Evolutionary conservation across 1,140 invertebrate genomes (phyloP).

Genomic region (Tetragnatha versicolor): DNA sequence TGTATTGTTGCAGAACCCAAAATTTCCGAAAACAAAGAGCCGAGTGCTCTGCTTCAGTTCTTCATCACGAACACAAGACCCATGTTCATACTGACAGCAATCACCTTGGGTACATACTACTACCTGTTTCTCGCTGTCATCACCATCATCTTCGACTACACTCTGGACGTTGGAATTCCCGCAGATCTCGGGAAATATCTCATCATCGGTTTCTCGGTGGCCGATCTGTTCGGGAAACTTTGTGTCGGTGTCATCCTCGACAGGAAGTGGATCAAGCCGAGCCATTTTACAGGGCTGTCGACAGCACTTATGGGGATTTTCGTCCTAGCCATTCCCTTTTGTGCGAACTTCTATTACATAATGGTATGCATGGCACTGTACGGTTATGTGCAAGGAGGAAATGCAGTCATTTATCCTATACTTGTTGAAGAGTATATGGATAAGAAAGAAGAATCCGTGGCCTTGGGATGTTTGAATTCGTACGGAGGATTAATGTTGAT

Average conservation of each 20-base stretch:
- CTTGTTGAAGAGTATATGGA: slow-evolving; percentile 35
- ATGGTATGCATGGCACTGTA: background rate
- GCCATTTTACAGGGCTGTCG: slow-evolving; percentile 7
- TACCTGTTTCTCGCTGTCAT: slow-evolving; percentile 50
- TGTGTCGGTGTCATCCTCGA: slow-evolving; percentile 34
- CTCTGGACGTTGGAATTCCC: slow-evolving; percentile 29
- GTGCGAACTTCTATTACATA: background rate
- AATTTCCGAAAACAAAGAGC: too few species aligned
- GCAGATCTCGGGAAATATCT: slow-evolving; percentile 9
- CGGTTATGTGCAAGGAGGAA: slow-evolving; percentile 27
- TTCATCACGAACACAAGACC: slow-evolving; percentile 7
- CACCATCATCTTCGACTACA: slow-evolving; percentile 55
- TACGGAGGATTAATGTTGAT: slow-evolving; percentile 36
- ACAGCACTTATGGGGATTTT: slow-evolving; percentile 13
- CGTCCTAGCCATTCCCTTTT: slow-evolving; percentile 9
- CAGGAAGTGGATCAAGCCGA: slow-evolving; percentile 5
- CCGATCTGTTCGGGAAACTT: slow-evolving; percentile 54
- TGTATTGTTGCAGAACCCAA: too few species aligned
- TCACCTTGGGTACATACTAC: slow-evolving; percentile 5
- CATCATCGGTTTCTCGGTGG: slow-evolving; percentile 45
- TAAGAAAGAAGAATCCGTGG: slow-evolving; percentile 15
- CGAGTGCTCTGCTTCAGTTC: background rate
- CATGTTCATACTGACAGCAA: slow-evolving; percentile 17
- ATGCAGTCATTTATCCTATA: slow-evolving; percentile 19
- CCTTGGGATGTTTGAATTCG: slow-evolving; percentile 31